Evolutionary conservation across 2,797 vertebrate genomes (phyloP), one percentile per base, ranked within the genome.

Genomic region (Hoplostethus mediterraneus): DNA sequence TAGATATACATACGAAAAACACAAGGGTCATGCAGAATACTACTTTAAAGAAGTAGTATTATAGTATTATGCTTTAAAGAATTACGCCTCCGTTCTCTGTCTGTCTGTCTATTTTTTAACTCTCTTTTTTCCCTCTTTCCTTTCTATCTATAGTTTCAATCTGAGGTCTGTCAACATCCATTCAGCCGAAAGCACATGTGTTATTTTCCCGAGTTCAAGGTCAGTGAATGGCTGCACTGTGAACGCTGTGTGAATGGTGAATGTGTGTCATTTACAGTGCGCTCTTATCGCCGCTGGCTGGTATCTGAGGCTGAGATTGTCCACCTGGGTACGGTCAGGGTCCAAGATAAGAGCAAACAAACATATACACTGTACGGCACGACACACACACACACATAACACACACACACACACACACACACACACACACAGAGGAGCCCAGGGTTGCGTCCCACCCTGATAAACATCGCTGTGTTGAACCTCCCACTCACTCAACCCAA

Each of bases 231-330:
- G 7, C 21, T 47, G 56, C 42, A 58, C 33, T 12, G 12, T 61
- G 17, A 44, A 31, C 25, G n/a, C 14, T 68, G 30, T 5, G 61
- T 86, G 80, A 84, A 85, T 48, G 64, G 64, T 82, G 79, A 83
- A 78, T 83, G 85, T 84, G 62, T 76, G 81, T 77, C 75, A 70
- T 67, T 67, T 84, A 84, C 75, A 81, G 71, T 21, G 72, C 72
- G 36, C 49, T 75, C 63, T 75, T 45, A 71, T 51, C 57, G 36
- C 0, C 0, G 11, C 16, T 0, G 48, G 3, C 47, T n/a, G 1
- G 11, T 30, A 79, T 80, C 82, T 57, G 54, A 61, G 53, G 52
- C 40, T 16, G 44, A 21, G 56, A 89, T 85, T 5, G 25, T 44
- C 4, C 0, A 48, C n/a, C 36, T 45, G 56, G 81, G 88, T 86